Evolutionary conservation across 2,113 vertebrate species (phyloP).

Genomic region (Ceuthmochares aereus): DNA sequence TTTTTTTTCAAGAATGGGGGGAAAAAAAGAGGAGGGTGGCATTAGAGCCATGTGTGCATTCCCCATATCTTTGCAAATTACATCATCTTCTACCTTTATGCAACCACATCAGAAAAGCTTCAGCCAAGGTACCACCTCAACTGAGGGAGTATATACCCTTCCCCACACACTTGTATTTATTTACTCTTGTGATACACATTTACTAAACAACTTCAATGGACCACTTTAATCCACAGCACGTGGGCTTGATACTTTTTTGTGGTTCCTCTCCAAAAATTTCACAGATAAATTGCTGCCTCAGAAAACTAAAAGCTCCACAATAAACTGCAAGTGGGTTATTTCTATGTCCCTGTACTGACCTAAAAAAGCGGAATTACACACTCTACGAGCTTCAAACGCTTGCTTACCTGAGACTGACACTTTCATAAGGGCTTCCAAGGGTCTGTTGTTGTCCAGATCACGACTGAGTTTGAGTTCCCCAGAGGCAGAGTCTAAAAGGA

Average conservation of each 20-base stretch:
- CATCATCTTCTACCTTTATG: background rate
- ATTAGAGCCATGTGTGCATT: background rate
- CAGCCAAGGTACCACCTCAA: background rate
- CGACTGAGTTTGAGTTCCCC: constrained; percentile 92
- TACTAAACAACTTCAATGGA: background rate
- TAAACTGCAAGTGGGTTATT: background rate
- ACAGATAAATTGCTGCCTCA: background rate
- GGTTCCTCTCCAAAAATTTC: background rate
- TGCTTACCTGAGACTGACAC: constrained; percentile 92
- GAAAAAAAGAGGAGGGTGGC: background rate
- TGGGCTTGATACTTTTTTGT: background rate
- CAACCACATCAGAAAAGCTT: constrained; percentile 28
- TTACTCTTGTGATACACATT: background rate
- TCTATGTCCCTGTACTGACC: background rate
- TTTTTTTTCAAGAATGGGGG: background rate
- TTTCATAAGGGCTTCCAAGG: constrained; percentile 92
- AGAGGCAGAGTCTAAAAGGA: constrained; percentile 87
- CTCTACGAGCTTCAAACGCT: background rate
- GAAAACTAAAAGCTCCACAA: background rate
- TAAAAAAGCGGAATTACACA: background rate
- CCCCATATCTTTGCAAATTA: background rate
- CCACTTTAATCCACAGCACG: constrained; percentile 14
- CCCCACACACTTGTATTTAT: background rate
- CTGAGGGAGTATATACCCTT: background rate
- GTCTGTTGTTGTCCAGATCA: constrained; percentile 92